phyloP scores from a whole-genome alignment of 2,888 invertebrate genomes.

The Ormyrus labotus region DNA sequence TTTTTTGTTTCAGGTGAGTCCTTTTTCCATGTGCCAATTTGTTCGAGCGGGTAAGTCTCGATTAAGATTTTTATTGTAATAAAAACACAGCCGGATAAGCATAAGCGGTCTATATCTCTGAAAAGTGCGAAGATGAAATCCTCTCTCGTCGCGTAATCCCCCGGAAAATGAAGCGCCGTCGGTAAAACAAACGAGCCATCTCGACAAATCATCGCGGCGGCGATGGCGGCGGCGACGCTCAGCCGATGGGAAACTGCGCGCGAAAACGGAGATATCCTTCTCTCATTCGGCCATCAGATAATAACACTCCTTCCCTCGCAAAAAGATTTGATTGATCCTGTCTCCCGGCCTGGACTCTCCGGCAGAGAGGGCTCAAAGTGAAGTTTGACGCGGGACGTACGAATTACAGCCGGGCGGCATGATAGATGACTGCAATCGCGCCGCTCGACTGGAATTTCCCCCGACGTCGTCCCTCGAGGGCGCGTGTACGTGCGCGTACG shows the following conservation, averaged over 20 bases:
- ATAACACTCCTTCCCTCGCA: slow-evolving; percentile 20
- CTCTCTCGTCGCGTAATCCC: background rate
- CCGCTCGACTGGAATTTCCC: slow-evolving; percentile 46
- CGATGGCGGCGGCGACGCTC: no score
- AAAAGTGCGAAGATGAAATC: slow-evolving; percentile 2
- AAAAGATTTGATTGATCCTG: slow-evolving; percentile 46
- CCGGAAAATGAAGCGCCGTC: slow-evolving; percentile 2
- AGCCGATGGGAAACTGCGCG: no score
- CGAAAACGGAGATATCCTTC: slow-evolving; percentile 4
- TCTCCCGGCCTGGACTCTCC: background rate
- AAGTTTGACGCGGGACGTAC: slow-evolving; percentile 47
- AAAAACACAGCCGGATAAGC: background rate
- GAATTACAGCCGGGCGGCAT: slow-evolving; percentile 45
- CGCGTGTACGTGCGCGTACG: background rate
- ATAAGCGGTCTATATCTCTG: background rate
- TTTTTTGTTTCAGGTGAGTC: slow-evolving; percentile 20
- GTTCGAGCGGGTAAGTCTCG: no score
- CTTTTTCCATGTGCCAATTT: background rate
- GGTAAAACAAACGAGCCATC: slow-evolving; percentile 32
- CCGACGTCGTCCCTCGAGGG: slow-evolving; percentile 13
- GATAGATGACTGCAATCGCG: slow-evolving; percentile 56
- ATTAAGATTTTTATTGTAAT: no score
- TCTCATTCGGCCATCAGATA: slow-evolving; percentile 10
- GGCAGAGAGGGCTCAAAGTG: slow-evolving; percentile 33
- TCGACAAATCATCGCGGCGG: slow-evolving; percentile 39